Base-by-base conservation (phyloP, 2,113 vertebrate genomes). In the Calypte anna region DNA sequence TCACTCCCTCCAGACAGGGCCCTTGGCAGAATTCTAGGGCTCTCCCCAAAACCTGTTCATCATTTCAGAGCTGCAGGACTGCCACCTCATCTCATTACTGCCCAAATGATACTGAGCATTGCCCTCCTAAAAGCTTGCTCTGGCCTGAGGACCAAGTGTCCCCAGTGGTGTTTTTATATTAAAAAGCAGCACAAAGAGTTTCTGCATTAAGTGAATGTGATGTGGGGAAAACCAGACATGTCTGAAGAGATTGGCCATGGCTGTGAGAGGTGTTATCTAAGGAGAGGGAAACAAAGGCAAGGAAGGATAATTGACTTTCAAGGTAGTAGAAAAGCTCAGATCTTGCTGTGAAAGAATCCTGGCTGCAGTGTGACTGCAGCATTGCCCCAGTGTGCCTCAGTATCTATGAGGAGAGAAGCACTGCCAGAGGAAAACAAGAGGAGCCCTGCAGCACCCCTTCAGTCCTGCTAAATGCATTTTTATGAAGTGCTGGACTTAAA, bases 31-130 rank as follows among this genome's bases (percentile, higher is more conserved):
- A 21, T 21, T 40, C 79, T 79, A 54, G 58, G 43, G 74, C 4
- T 53, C 40, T 36, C 53, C 69, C 44, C 12, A 3, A 57, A 61
- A 59, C 14, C 1, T 21, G 66, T 66, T 75, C 88, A 28, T 30
- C 72, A 5, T 27, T 91, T 86, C 40, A 40, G 40, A 40, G 11
- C 40, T 40, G 40, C 53, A 59, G 81, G 43, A 11, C 69, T 74
- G 93, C 88, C 95, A 96, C 86, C 88, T 96, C 95, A 95, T 94
- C 19, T 69, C 48, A 0, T 31, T 66, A 77, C 90, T 9, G 16
- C 90, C 94, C 62, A 54, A 88, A 76, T 91, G 82, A 93, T 86
- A 86, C 57, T 18, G 86, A 92, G 43, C 4, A 0, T 76, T 90
- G 88, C 92, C 36, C 95, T 94, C 95, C 85, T 62, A 4, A 20